Evolutionary conservation across 2,888 invertebrate genomes (phyloP).

Genomic region (Plagodis dolabraria): DNA sequence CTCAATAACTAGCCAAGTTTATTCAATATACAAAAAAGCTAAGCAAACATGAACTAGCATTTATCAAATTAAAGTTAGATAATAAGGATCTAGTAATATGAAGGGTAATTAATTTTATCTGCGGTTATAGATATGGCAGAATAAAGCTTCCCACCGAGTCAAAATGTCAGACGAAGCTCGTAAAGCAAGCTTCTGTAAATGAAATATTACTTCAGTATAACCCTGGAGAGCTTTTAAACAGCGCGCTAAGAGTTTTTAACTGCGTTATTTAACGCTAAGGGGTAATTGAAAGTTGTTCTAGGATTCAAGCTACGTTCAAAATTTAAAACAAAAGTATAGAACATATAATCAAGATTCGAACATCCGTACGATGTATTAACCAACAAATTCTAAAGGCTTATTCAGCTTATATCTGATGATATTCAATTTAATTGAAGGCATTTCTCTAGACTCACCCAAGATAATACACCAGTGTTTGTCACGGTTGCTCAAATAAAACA

Average conservation of each 20-base stretch:
- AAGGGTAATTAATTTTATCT: constrained; percentile 50
- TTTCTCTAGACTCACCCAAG: constrained; percentile 9
- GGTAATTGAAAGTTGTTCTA: constrained; percentile 38
- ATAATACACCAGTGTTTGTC: constrained; percentile 25
- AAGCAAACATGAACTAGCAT: no score
- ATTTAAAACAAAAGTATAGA: constrained; percentile 10
- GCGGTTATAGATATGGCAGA: constrained; percentile 46
- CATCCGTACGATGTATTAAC: constrained; percentile 11
- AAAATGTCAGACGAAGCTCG: constrained; percentile 57
- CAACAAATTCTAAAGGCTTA: constrained; percentile 11
- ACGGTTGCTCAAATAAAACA: constrained; percentile 34
- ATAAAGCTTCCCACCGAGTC: constrained; percentile 56
- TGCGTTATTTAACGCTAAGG: constrained; percentile 35
- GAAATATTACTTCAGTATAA: constrained; percentile 57
- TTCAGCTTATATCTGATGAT: constrained; percentile 19
- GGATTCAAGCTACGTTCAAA: constrained; percentile 2
- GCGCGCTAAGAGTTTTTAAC: constrained; percentile 46
- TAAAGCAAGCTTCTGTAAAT: constrained; percentile 59
- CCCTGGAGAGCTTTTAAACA: constrained; percentile 42
- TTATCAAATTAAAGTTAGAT: background rate
- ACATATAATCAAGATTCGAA: no score
- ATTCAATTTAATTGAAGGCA: constrained; percentile 21
- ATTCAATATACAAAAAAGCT: no score
- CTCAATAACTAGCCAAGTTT: no score
- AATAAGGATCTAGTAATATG: constrained; percentile 18